Conservation (phyloP, 2,113 vertebrate genomes). For the Dasyornis broadbenti region DNA sequence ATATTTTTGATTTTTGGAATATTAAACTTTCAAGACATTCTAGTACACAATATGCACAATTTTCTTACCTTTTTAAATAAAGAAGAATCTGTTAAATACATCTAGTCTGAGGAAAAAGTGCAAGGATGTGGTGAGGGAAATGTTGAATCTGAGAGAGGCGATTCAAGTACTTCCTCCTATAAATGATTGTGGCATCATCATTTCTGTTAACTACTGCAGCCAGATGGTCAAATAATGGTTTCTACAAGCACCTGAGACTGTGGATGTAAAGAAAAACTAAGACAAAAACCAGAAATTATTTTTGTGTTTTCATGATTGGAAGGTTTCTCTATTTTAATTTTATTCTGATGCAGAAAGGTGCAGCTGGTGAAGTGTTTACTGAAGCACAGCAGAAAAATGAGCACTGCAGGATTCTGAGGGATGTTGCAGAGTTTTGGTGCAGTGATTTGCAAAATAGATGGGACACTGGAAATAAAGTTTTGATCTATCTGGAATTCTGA, state of each 20-base stretch:
- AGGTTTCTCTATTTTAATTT: background rate
- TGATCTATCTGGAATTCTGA: background rate
- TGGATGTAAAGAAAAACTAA: background rate
- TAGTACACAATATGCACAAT: background rate
- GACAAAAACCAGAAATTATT: background rate
- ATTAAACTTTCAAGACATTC: background rate
- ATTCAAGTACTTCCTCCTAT: background rate
- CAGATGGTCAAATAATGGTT: background rate
- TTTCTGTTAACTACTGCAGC: background rate
- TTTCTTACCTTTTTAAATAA: background rate
- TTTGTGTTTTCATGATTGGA: background rate
- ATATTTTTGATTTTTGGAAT: background rate
- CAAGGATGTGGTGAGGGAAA: background rate
- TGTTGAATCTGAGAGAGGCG: background rate
- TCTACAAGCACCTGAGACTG: background rate
- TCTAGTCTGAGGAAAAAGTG: background rate
- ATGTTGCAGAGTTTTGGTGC: background rate
- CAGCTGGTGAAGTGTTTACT: background rate
- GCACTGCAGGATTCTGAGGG: background rate
- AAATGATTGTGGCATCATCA: background rate
- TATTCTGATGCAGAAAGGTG: background rate
- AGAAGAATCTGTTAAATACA: background rate
- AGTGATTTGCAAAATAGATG: conserved; percentile 34
- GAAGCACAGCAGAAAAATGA: conserved; percentile 16
- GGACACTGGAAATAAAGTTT: background rate